A percentile compares a stretch with the other conserved stretches of the same genome.
Conservation (phyloP, 2,888 invertebrate genomes). For the Pteria penguin region DNA sequence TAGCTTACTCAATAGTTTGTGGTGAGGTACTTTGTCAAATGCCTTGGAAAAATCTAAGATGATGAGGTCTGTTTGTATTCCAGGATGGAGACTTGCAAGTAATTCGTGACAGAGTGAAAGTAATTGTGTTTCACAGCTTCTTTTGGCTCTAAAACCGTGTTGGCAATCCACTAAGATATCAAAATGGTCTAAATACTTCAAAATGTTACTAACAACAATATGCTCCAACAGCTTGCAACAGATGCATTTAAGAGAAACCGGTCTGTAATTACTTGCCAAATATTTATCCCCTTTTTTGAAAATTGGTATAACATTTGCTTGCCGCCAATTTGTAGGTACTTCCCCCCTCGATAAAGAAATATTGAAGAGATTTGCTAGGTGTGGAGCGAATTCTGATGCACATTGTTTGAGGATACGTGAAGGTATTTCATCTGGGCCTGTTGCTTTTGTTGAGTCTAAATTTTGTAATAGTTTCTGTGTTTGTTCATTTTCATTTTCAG, state of each 20-base stretch:
- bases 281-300: constrained; percentile 34
- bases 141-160: constrained; percentile 21
- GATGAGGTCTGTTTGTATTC: not conserved
- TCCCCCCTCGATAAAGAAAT: not conserved
- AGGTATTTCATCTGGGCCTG: constrained; percentile 16
- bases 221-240: constrained; percentile 38
- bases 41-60: constrained; percentile 5
- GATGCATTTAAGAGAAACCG: constrained; percentile 17
- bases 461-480: constrained; percentile 5
- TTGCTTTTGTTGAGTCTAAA: constrained; percentile 11
- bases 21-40: constrained; percentile 7
- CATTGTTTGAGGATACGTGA: constrained; percentile 8
- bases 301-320: constrained; percentile 2
- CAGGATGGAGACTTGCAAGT: not conserved
- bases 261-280: constrained; percentile 21
- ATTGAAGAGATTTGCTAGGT: not conserved
- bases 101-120: constrained; percentile 5
- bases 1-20: not conserved
- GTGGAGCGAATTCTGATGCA: constrained; percentile 5
- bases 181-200: constrained; percentile 15
- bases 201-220: constrained; percentile 19
- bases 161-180: constrained; percentile 24
- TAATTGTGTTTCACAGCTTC: constrained; percentile 22
- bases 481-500: not conserved
- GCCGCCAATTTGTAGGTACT: constrained; percentile 1